phyloP scores from a whole-genome alignment of 2,888 invertebrate genomes.

The Poecilus cupreus region DNA sequence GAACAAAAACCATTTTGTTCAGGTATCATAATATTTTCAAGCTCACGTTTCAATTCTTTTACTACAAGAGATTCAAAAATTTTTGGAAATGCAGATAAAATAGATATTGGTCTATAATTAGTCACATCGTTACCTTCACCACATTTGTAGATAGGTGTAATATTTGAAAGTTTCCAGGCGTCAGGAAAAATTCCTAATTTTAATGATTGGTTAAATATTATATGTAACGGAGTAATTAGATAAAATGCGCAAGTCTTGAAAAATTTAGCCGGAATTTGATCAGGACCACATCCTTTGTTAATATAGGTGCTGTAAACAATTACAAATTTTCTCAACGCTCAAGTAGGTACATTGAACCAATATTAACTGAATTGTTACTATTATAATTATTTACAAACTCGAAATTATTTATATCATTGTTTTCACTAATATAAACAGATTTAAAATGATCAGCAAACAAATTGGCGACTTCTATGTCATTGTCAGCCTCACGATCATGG shows the following conservation, averaged over 20 bases:
- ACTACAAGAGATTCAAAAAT: too few species aligned
- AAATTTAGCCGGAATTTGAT: background rate
- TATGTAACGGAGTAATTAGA: too few species aligned
- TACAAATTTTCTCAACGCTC: background rate
- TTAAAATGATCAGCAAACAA: constrained; percentile 34
- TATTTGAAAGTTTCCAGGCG: background rate
- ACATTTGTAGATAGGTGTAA: background rate
- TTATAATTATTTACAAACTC: background rate
- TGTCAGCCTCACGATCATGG: background rate
- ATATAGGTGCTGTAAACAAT: background rate
- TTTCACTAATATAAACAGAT: constrained; percentile 2
- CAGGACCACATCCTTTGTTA: constrained; percentile 10
- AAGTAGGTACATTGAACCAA: too few species aligned
- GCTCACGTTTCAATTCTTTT: too few species aligned
- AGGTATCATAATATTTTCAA: too few species aligned
- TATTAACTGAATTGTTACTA: too few species aligned
- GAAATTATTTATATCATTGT: background rate
- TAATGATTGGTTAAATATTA: too few species aligned
- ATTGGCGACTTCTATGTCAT: background rate
- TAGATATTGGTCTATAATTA: too few species aligned
- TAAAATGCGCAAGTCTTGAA: constrained; percentile 3
- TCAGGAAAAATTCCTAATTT: background rate
- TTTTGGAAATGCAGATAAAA: too few species aligned
- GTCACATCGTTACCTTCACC: too few species aligned
- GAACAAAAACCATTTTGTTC: too few species aligned